Evolutionary conservation across 2,113 vertebrate species (phyloP), one percentile per base, ranked within the genome.

Genomic region (Ceratotherium simum): DNA sequence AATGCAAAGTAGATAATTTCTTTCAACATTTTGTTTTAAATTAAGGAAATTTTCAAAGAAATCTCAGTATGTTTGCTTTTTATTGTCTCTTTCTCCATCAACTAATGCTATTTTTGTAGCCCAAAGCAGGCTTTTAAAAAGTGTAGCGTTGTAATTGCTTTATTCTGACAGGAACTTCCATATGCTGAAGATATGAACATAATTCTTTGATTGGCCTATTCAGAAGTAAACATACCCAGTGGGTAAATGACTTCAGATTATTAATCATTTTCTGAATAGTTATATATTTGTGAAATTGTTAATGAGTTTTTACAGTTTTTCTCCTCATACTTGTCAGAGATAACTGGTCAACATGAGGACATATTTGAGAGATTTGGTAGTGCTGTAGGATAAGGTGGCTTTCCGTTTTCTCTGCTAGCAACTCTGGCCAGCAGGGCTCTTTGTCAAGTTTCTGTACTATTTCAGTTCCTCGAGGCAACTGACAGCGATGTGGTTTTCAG

Each of bases 1-100:
- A 96, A 97, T 93, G 54, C 90, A 98, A 97, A 98, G 56, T 81
- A 95, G 60, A 96, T 91, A 12, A 91, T 97, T 96, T 91, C 42
- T 95, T 97, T 90, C 67, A 81, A 89, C 56, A 92, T 92, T 97
- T 96, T 95, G 42, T 65, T 96, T 90, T 92, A 95, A 91, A 95
- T 85, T 91, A 96, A 96, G 94, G 65, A 93, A 76, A 93, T 91
- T 94, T 96, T 96, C 13, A 48, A 92, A 62, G 92, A 92, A 90
- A 78, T 78, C 87, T 95, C 92, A 84, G 90, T 90, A 39, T 98
- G 56, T 92, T 95, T 98, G 58, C 39, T 97, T 95, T 95, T 96
- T 95, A 90, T 56, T 96, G 93, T 3, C 11, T 8, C 3, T 16
- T 1, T 76, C 51, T 21, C 17, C 46, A 72, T 20, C 87, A 86